Percentiles rank a stretch among this genome's conserved stretches.
Conservation (phyloP, 2,113 vertebrate species). For the Synchiropus splendidus region DNA sequence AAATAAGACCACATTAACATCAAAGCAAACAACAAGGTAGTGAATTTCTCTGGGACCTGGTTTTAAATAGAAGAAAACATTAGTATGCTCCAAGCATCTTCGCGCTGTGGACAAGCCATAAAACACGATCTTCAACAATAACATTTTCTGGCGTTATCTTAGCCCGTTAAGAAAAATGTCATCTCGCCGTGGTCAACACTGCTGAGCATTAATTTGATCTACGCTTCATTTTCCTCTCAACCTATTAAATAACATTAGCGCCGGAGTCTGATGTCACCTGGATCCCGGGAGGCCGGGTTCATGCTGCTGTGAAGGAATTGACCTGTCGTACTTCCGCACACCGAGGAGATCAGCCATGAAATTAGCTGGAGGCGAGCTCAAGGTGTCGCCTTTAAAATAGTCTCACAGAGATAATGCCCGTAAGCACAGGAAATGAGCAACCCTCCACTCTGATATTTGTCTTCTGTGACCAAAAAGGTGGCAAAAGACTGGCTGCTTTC, state of each 20-base stretch:
- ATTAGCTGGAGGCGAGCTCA: slow-evolving; percentile 45
- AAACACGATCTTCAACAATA: no score
- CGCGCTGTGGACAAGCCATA: no score
- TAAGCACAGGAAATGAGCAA: slow-evolving; percentile 22
- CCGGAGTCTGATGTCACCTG: slow-evolving; percentile 20
- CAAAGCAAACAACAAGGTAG: no score
- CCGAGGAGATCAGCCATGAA: slow-evolving; percentile 60
- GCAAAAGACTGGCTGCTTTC: slow-evolving; percentile 8
- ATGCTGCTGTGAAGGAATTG: slow-evolving; percentile 41
- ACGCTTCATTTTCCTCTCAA: slow-evolving; percentile 34
- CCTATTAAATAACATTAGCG: slow-evolving; percentile 37
- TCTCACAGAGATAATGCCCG: slow-evolving; percentile 18
- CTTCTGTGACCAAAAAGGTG: slow-evolving; percentile 18
- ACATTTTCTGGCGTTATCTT: no score
- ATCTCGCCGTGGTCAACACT: no score
- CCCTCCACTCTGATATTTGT: slow-evolving; percentile 12
- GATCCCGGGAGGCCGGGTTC: slow-evolving; percentile 16
- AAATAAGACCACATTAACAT: no score
- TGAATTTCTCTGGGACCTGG: no score
- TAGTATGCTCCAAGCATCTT: no score
- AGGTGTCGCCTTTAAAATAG: slow-evolving; percentile 43
- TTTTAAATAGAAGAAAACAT: no score
- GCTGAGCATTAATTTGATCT: slow-evolving; percentile 11
- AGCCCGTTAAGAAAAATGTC: no score
- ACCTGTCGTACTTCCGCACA: slow-evolving; percentile 37